Base-by-base conservation (phyloP, 2,113 vertebrate genomes). In the Centropus unirufus region DNA sequence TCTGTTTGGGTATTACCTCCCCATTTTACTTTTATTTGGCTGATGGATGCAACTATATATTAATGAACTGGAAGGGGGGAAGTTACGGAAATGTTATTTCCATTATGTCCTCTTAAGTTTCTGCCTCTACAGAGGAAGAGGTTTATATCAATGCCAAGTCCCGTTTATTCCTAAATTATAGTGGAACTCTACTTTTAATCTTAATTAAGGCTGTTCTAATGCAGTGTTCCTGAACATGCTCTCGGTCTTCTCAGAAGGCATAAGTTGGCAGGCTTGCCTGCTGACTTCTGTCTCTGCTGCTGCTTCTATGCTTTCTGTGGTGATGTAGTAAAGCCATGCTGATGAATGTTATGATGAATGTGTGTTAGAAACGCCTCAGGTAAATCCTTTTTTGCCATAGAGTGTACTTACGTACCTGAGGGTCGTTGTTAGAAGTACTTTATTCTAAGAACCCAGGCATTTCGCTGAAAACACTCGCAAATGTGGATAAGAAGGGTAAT, bases 241-340 rank as follows among this genome's bases (percentile, higher is more conserved):
- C 14, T 74, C 26, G 63, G 22, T 44, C 32, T 47, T 81, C 59
- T 46, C 61, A 59, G 64, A 81, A 68, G 51, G 9, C 39, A 1
- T 55, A 27, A 64, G 19, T 36, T 77, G 32, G 13, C 52, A 46
- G 47, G 12, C 9, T 62, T 87, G 40, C 23, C 24, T 73, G 14
- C 68, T 68, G 4, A 11, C 36, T 74, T 76, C 42, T 76, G 9
- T 47, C 12, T 64, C 49, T 76, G 29, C 10, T 34, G 3, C 24
- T 32, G 20, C 40, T 59, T 68, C 30, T 36, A 9, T 36, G 36
- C 36, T 64, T 13, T 73, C 36, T 78, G 0, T 0, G 0, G 23
- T 74, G 51, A 20, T 52, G 22, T 59, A 21, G 36, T 81, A 78
- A 83, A 74, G 30, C 22, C 36, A 5, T 49, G 18, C 30, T 57